These are phyloP conservation scores for Lepidonotus clava DNA, from an alignment of 2,888 invertebrate species.

Conservation along the genomic window DNA sequence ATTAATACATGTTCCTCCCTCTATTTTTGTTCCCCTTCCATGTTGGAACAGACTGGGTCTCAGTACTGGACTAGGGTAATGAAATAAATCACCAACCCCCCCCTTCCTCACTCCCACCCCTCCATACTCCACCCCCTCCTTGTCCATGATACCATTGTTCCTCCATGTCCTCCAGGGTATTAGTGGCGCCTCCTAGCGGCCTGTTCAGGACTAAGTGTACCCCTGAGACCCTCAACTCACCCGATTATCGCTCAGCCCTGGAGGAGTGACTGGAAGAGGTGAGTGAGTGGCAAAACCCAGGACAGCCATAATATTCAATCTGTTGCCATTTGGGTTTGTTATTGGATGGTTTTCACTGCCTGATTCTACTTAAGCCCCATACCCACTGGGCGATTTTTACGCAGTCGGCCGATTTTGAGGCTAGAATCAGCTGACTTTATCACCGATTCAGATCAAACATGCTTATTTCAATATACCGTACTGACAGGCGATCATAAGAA, in stretches of 20 bases:
- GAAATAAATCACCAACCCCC: not conserved
- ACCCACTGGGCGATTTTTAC: too few relatives aligned
- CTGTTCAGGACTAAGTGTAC: not conserved
- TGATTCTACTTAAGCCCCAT: too few relatives aligned
- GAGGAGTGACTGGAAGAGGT: not conserved
- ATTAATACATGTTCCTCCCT: not conserved
- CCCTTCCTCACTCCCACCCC: not conserved
- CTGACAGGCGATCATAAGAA: too few relatives aligned
- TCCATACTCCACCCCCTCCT: not conserved
- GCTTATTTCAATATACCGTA: too few relatives aligned
- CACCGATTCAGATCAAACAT: too few relatives aligned
- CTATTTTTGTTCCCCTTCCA: not conserved
- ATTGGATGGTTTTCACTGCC: too few relatives aligned
- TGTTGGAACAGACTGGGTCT: not conserved
- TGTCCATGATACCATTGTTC: conserved; percentile 1
- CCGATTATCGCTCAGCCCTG: not conserved
- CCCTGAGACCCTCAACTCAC: not conserved
- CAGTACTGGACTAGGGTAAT: not conserved
- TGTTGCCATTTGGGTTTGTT: too few relatives aligned
- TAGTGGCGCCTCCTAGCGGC: not conserved
- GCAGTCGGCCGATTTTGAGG: too few relatives aligned
- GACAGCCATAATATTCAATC: too few relatives aligned
- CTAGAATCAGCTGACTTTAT: too few relatives aligned
- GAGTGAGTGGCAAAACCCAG: too few relatives aligned
- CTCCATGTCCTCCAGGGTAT: not conserved